Base-by-base conservation (phyloP, 2,113 vertebrate genomes). In the Osmerus eperlanus region DNA sequence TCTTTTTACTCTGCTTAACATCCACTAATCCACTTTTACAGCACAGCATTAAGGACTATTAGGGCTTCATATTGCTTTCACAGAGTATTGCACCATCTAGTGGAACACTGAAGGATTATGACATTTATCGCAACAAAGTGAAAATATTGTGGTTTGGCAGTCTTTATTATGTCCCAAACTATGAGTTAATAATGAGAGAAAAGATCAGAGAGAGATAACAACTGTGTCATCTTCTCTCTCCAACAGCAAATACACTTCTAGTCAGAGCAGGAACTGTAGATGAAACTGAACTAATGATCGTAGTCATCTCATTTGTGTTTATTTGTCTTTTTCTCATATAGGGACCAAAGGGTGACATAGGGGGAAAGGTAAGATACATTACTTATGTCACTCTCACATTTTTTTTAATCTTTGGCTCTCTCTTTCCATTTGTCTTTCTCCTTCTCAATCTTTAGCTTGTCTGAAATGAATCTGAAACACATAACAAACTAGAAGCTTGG, bases 341-440 rank as follows among this genome's bases (percentile, higher is more conserved):
- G 89, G 89, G 90, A 64, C 25, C 36, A 36, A 85, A 82, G 28
- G 88, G 89, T 52, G 88, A 88, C 54, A 71, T 68, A 23, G 89
- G 90, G n/a, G 67, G 78, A 15, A 84, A 90, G 91, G 91, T 91
- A 84, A 85, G 79, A 25, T 32, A 12, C 32, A 32, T n/a, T 4
- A n/a, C 0, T 3, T 67, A 59, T 76, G 41, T 47, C 41, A 2
- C 7, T 47, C 41, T 47, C 8, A 47, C n/a, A 9, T 12, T 47
- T 47, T 47, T 71, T 14, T 23, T 23, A 23, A 25, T 19, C 11
- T 47, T 32, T 53, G 1, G 7, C 15, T n/a, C 54, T n/a, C 54
- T 16, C 53, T 54, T 18, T 54, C 53, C 16, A 13, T 54, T 4
- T 54, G 13, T 54, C 53, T 54, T 11, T 54, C 53, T 56, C 62